Percentiles rank a stretch among this genome's conserved stretches.
Evolutionary conservation across 2,113 vertebrate species (phyloP).

Genomic region (Jacana jacana): DNA sequence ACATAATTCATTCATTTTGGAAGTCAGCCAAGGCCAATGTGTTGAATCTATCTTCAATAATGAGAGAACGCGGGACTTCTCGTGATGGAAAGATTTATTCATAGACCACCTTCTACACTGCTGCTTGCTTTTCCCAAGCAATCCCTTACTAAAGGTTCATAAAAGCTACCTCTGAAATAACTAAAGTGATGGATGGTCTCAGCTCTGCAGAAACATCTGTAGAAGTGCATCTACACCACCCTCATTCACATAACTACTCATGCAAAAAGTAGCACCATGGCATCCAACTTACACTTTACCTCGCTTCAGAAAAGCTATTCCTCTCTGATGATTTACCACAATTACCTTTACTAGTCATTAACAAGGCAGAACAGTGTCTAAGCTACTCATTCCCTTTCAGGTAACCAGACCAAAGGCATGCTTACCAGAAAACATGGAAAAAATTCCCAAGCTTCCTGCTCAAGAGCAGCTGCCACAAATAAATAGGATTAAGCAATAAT

Average conservation of each 20-base stretch:
- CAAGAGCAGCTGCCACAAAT: not conserved
- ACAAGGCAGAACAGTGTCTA: not conserved
- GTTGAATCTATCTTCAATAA: not conserved
- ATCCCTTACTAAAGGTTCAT: not conserved
- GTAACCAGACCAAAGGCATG: not conserved
- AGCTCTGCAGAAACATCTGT: not conserved
- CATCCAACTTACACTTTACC: not conserved
- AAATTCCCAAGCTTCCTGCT: not conserved
- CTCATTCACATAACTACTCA: not conserved
- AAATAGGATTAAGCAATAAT: conserved; percentile 3
- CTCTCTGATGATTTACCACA: not conserved
- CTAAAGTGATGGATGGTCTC: not conserved
- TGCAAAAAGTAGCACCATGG: conserved; percentile 1
- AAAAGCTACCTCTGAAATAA: not conserved
- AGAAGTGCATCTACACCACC: not conserved
- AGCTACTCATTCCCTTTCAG: not conserved
- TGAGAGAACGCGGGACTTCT: not conserved
- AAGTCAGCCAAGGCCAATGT: not conserved
- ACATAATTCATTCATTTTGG: not conserved
- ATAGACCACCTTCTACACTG: not conserved
- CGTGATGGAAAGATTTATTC: not conserved
- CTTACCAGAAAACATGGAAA: not conserved
- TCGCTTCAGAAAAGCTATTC: not conserved
- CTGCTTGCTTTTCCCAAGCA: not conserved
- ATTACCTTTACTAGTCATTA: not conserved